Base-by-base conservation (phyloP, 2,888 invertebrate species). In the Anthrax anthrax region DNA sequence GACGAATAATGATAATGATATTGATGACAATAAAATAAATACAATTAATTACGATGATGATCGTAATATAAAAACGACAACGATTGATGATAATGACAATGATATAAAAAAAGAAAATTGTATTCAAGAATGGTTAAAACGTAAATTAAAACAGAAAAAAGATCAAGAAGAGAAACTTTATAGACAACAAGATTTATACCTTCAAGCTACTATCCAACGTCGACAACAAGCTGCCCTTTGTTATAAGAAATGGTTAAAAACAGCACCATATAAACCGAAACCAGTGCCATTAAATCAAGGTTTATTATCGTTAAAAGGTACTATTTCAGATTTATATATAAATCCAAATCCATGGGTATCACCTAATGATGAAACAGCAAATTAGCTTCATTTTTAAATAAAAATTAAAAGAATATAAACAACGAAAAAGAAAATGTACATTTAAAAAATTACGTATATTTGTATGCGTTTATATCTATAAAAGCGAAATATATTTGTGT, bases 251-350 rank as follows among this genome's bases (percentile, higher is more conserved):
- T 67, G 67, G 67, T 48, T 64, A 9, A 53, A 57, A 38, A 58
- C 55, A 5, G 67, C 58, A 4, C 52, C 55, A 4, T 54, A 55
- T 3, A 66, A 64, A 47, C 66, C 66, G 2, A 67, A 65, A 41
- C 67, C 67, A 12, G 67, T 67, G 23, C 67, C 67, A 3, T 50
- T 67, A 27, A 66, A 66, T 48, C 60, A 60, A 43, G 67, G 67
- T 14, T 51, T 67, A 18, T 57, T 60, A 38, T 61, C 66, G 0
- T 50, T 67, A 32, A 65, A 62, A 4, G 65, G 65, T 23, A 63
- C 64, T 2, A 49, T 66, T 32, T 64, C 67, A 0, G 53, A 59
- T 38, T 55, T 65, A 9, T 67, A 58, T 49, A 47, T 65, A 1
- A 67, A 67, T 55, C 67, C 67, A 1, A 52, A 55, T 13, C 56